Evolutionary conservation across 2,113 vertebrate genomes (phyloP), one percentile per base, ranked within the genome.

Genomic region (Pongo abelii): DNA sequence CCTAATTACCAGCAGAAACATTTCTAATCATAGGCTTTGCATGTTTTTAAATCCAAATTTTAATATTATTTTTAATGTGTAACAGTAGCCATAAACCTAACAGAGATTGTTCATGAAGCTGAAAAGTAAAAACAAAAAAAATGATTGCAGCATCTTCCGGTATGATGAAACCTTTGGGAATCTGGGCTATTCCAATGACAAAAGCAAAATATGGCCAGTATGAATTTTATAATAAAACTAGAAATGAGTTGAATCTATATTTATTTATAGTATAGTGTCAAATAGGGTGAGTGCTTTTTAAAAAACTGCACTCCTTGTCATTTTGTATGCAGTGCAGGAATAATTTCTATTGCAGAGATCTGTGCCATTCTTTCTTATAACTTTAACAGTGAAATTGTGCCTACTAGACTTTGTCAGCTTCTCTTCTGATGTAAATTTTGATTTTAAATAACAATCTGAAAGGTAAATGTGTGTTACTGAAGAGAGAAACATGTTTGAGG

Each of bases 401-500:
- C 25, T 50, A 48, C 2, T 4, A 80, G 17, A 90, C 30, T 87
- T 52, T n/a, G 2, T 87, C 46, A 72, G 50, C 35, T 67, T 79
- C 12, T 78, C 23, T 86, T 59, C 6, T 70, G 50, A 48, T 8
- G 40, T 8, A 85, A 30, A 70, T 64, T 88, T 81, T 75, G 6
- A 92, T 88, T 59, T 85, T 86, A 95, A 94, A 78, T 75, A 18
- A 69, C 23, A 57, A n/a, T 30, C 5, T 91, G n/a, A 93, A 55
- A 88, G 32, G 52, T 48, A 48, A 64, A 67, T 43, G 35, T 40
- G 75, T 48, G 40, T 79, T 83, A 32, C 16, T 91, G 38, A 59
- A 69, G 17, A 94, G 17, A 67, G 23, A 6, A 61, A 43, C 11
- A 59, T 12, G 2, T 52, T 40, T 91, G 38, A 20, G 52, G 12